A percentile compares a stretch with the other conserved stretches of the same genome.
phyloP scores from a whole-genome alignment of 2,888 invertebrate species.

The Petrophora chlorosata region DNA sequence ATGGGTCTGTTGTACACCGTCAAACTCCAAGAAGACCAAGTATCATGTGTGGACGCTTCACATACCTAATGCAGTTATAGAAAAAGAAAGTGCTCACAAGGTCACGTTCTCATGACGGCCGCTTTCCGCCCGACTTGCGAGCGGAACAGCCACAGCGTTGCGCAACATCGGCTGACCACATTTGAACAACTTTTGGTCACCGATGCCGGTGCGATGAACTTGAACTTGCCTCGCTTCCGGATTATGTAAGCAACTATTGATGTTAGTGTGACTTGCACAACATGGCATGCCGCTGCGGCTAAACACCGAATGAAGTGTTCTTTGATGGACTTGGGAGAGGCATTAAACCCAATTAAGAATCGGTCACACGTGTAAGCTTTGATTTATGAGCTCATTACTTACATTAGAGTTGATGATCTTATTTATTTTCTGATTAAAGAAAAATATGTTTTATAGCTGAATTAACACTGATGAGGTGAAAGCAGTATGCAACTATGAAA shows the following conservation, averaged over 20 bases:
- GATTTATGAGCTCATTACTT: no score
- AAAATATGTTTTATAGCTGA: no score
- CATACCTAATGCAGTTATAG: background rate
- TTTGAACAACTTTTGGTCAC: slow-evolving; percentile 42
- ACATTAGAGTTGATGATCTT: no score
- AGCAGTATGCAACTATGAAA: no score
- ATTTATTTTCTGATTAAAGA: no score
- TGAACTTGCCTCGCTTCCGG: slow-evolving; percentile 47
- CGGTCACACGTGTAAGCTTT: no score
- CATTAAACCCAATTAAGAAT: no score
- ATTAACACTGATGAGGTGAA: no score
- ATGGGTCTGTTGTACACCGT: no score
- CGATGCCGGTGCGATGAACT: slow-evolving; percentile 61
- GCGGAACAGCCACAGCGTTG: slow-evolving; percentile 26
- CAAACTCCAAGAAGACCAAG: no score
- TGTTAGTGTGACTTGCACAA: slow-evolving; percentile 16
- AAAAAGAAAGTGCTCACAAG: slow-evolving; percentile 33
- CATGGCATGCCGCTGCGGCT: slow-evolving; percentile 2
- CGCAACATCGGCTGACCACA: slow-evolving; percentile 33
- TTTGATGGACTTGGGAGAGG: background rate
- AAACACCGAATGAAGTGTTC: background rate
- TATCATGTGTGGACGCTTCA: background rate
- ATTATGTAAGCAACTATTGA: slow-evolving; percentile 21
- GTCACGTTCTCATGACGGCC: slow-evolving; percentile 19
- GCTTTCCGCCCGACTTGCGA: background rate